Evolutionary conservation across 2,888 invertebrate species (phyloP), one percentile per base, ranked within the genome.

Genomic region (Villa cingulata): DNA sequence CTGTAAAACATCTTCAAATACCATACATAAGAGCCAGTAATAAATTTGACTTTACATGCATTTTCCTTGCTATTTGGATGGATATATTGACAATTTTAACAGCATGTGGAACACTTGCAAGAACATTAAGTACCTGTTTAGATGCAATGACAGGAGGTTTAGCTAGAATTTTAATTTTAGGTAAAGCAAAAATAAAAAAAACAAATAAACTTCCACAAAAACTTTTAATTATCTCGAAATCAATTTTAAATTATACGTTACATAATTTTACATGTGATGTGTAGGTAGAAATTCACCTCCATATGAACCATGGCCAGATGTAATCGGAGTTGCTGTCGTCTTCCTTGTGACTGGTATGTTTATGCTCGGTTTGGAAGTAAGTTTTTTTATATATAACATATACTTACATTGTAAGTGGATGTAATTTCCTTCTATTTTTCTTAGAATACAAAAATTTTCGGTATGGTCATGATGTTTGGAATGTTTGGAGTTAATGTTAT

Each of bases 351-450:
- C 74, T 2, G 68, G 70, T 48, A 68, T 76, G 61, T 76, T 75
- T 60, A 75, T 76, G 74, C 58, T 76, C 45, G 76, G 76, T 37
- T 61, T 76, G 48, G 76, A 76, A 68, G 76, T 75, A 61, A 52
- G 56, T 43, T 18, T 20, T 34, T 18, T 5, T 14, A 38, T 2
- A 38, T 20, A 18, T 18, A 37, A 37, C 18, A 37, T 18, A 18
- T 37, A 5, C 17, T 17, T 38, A 19, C 5, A 12, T n/a, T 18
- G 23, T 41, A 18, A 1, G 7, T 36, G 16, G 16, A 7, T 36
- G 16, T 16, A 36, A 36, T 36, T 36, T 34, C n/a, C 14, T 38
- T 39, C 41, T 29, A 45, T 29, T 45, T 45, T 5, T 44, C 20
- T 40, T 52, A 68, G 65, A 68, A 70, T 56, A 64, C 70, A 45